phyloP scores from a whole-genome alignment of 2,888 invertebrate genomes.

The Caenorhabditis zanzibari region DNA sequence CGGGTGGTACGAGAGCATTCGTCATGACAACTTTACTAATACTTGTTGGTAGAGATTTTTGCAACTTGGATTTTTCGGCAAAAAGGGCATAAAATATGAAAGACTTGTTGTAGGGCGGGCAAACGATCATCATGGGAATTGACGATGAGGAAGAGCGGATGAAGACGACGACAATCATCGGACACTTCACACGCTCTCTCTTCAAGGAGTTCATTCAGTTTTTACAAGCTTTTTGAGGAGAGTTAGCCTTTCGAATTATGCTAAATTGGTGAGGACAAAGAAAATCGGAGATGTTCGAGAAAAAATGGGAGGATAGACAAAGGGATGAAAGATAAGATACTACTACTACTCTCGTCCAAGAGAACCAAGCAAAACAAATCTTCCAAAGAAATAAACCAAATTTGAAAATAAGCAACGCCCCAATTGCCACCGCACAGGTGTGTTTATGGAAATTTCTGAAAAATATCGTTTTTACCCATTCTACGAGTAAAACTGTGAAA shows the following conservation, averaged over 20 bases:
- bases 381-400: no score
- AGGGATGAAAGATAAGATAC: neutral
- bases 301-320: neutral
- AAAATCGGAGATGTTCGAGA: neutral
- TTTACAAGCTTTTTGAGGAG: conserved; percentile 30
- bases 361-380: no score
- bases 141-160: conserved; percentile 29
- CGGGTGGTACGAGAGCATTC: conserved; percentile 12
- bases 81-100: conserved; percentile 55
- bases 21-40: conserved; percentile 32
- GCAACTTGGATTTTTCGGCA: conserved; percentile 25
- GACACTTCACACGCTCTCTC: conserved; percentile 60
- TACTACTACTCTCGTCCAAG: no score
- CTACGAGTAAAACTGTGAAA: no score
- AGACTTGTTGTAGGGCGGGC: conserved; percentile 35
- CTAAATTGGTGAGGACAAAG: conserved; percentile 5
- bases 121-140: conserved; percentile 68
- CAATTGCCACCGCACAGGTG: no score
- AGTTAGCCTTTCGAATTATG: conserved; percentile 27
- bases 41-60: neutral
- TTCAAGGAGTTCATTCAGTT: conserved; percentile 58
- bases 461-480: no score
- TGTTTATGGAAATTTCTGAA: no score
- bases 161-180: conserved; percentile 59
- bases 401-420: no score